Evolutionary conservation across 2,888 invertebrate species (phyloP), one percentile per base, ranked within the genome.

Genomic region (Junonia oenone): DNA sequence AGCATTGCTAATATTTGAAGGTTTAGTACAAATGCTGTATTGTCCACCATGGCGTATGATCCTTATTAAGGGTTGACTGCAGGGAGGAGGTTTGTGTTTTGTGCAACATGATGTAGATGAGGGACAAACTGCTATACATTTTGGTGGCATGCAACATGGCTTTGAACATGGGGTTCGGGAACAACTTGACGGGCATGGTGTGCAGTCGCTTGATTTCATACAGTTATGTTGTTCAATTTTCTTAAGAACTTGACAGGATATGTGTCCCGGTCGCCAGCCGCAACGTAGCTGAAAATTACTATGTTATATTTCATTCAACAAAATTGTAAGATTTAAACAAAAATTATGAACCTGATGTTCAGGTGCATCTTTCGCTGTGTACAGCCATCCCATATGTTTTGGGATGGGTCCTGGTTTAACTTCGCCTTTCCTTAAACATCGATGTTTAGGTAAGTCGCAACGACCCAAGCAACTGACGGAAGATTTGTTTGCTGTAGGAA

Each of bases 191-290:
- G 73, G 58, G 55, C 79, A 79, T 3, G 71, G 57, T n/a, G 68
- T 58, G 55, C 82, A 84, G 52, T 76, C 76, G 1, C 75, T 73
- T 22, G 63, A 52, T 62, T 71, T 80, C 62, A 69, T 68, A 64
- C 82, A 80, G 62, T 84, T 81, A 66, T 87, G 83, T 40, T 75
- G 75, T 61, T 87, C 86, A 31, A 90, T 89, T 62, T 63, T 78
- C 62, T 68, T 76, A 5, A 90, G 78, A 17, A 89, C 89, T 2
- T 82, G 72, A 61, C 88, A 88, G 15, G 83, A 80, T 52, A 90
- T 87, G 66, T 89, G 89, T n/a, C 89, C 89, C 4, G 89, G 89
- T 6, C 89, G 84, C 89, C 89, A 90, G 29, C 89, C 89, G 65
- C 89, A 90, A 56, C 85, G 74, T 48, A 86, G 67, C 89, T 89